A percentile compares a stretch with the other conserved stretches of the same genome.
Evolutionary conservation across 2,113 vertebrate species (phyloP).

Genomic region (Bos indicus): DNA sequence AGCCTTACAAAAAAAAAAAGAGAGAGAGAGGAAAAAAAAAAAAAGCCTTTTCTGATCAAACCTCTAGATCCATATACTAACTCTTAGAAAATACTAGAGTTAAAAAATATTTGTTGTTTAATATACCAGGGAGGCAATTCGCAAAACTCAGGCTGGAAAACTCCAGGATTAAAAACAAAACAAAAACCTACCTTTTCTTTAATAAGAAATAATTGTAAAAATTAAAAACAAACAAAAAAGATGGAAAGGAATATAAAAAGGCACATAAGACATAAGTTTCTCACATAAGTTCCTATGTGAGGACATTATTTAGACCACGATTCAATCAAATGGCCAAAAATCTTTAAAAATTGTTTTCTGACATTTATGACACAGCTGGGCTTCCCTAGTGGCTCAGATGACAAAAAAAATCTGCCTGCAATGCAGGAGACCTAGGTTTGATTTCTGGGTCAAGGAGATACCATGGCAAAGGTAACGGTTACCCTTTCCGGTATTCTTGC

Average conservation of each 20-base stretch:
- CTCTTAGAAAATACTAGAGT: neutral
- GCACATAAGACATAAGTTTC: neutral
- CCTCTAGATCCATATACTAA: neutral
- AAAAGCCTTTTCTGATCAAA: neutral
- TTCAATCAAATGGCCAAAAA: neutral
- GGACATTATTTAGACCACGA: neutral
- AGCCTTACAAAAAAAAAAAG: neutral
- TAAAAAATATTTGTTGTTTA: neutral
- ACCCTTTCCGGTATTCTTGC: neutral
- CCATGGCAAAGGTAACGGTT: neutral
- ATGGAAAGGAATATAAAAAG: neutral
- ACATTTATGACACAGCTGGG: neutral
- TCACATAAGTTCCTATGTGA: neutral
- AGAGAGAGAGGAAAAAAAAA: accelerated
- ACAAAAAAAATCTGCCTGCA: neutral
- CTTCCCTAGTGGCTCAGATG: neutral
- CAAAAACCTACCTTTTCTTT: neutral
- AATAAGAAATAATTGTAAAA: neutral
- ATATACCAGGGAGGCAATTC: neutral
- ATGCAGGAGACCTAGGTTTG: neutral
- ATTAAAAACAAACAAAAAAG: neutral
- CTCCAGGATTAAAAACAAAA: neutral
- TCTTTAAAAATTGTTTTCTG: neutral
- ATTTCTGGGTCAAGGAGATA: neutral
- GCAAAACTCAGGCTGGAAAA: neutral